A percentile compares a stretch with the other conserved stretches of the same genome.
Evolutionary conservation across 1,140 invertebrate genomes (phyloP).

Genomic region (Penaeus chinensis): DNA sequence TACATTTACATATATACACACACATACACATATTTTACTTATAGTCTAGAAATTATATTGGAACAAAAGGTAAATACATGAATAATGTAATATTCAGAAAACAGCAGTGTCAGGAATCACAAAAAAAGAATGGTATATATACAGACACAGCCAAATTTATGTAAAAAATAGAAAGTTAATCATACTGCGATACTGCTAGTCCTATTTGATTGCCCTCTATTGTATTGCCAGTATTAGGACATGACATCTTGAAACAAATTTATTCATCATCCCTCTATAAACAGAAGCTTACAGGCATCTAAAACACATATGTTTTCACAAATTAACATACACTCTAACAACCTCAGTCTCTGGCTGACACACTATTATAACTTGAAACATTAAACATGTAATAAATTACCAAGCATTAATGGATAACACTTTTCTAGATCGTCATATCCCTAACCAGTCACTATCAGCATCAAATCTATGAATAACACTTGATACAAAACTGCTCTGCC

Average conservation of each 20-base stretch:
- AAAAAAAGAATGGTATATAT: too few relatives aligned
- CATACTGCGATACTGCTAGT: neutral
- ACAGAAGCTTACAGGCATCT: conserved; percentile 31
- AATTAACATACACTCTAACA: conserved; percentile 34
- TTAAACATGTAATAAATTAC: conserved; percentile 38
- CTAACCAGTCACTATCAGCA: conserved; percentile 5
- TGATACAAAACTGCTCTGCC: neutral
- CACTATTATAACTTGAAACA: conserved; percentile 39
- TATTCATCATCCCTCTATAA: conserved; percentile 19
- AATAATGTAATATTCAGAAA: too few relatives aligned
- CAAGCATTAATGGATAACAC: conserved; percentile 27
- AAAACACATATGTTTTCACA: conserved; percentile 40
- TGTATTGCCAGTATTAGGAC: conserved; percentile 18
- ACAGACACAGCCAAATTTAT: too few relatives aligned
- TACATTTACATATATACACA: too few relatives aligned
- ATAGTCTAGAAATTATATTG: too few relatives aligned
- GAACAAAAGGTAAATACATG: too few relatives aligned
- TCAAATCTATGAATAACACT: conserved; percentile 12
- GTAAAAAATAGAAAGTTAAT: neutral
- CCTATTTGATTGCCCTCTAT: conserved; percentile 29
- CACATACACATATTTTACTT: too few relatives aligned
- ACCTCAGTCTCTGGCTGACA: conserved; percentile 31
- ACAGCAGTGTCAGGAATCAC: too few relatives aligned
- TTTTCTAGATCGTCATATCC: conserved; percentile 17
- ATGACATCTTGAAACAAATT: neutral